These are phyloP conservation scores for Drosophila pseudoananassae DNA, from an alignment of 1,140 invertebrate species.

Conservation along the genomic window DNA sequence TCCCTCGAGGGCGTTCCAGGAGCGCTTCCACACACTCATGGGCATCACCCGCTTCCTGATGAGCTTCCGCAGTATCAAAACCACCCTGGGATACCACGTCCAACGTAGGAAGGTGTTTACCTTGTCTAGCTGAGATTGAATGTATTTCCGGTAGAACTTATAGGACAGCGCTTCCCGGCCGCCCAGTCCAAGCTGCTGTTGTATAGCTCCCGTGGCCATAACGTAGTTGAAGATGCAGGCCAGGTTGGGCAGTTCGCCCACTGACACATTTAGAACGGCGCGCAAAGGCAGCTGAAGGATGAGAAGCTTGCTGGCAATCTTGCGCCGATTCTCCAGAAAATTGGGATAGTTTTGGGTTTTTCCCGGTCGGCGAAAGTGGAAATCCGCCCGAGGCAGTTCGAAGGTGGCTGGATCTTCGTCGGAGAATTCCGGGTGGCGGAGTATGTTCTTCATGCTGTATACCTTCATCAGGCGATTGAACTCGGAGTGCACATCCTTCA, in stretches of 20 bases:
- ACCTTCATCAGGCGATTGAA: constrained; percentile 78
- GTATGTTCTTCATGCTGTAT: constrained; percentile 81
- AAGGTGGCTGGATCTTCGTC: constrained; percentile 69
- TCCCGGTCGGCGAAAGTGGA: constrained; percentile 82
- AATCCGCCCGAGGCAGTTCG: constrained; percentile 53
- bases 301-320: constrained; percentile 85
- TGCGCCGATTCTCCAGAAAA: constrained; percentile 86
- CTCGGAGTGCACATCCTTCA: constrained; percentile 77
- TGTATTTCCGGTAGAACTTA: constrained; percentile 76
- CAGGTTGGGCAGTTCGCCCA: constrained; percentile 84
- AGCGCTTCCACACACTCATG: constrained; percentile 51
- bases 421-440: constrained; percentile 65
- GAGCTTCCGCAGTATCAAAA: constrained; percentile 75
- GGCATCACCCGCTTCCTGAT: constrained; percentile 75
- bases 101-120: constrained; percentile 75
- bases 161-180: constrained; percentile 67
- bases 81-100: constrained; percentile 84
- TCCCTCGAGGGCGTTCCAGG: constrained; percentile 82
- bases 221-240: constrained; percentile 74
- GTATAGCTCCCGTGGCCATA: constrained; percentile 84
- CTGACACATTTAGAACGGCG: constrained; percentile 86
- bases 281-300: constrained; percentile 87
- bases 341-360: constrained; percentile 86
- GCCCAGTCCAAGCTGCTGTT: constrained; percentile 82
- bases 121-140: constrained; percentile 82